These are phyloP conservation scores for Sebastes trivittatus DNA, from an alignment of 2,797 vertebrate genomes.

Conservation along the genomic window DNA sequence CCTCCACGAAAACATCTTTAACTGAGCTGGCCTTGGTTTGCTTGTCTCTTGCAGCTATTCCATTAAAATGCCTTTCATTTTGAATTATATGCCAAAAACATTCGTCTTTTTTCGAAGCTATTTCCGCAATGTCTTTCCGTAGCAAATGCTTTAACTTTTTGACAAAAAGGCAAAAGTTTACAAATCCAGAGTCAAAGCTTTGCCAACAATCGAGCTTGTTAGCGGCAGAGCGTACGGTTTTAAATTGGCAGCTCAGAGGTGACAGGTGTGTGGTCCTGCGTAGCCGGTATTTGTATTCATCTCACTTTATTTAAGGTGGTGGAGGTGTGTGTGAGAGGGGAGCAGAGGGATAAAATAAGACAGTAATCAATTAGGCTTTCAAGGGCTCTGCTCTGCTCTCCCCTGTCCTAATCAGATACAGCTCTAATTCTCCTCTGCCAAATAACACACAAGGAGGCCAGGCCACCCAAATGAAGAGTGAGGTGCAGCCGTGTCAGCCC, in stretches of 20 bases:
- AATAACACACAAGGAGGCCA: slow-evolving; percentile 46
- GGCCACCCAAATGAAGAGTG: slow-evolving; percentile 58
- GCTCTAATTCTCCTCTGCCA: slow-evolving; percentile 63
- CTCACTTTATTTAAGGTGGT: slow-evolving; percentile 66
- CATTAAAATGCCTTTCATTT: slow-evolving; percentile 50
- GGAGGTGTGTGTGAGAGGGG: slow-evolving; percentile 45
- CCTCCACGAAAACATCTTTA: slow-evolving; percentile 42
- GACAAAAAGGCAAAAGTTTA: slow-evolving; percentile 52
- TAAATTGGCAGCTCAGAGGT: slow-evolving; percentile 71
- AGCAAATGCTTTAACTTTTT: slow-evolving; percentile 35
- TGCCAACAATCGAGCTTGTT: slow-evolving; percentile 66
- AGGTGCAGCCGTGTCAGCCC: slow-evolving; percentile 35
- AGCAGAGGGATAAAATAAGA: slow-evolving; percentile 49
- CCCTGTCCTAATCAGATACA: slow-evolving; percentile 71
- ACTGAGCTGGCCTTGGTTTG: slow-evolving; percentile 27
- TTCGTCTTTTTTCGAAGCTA: slow-evolving; percentile 8
- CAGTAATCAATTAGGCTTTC: slow-evolving; percentile 79
- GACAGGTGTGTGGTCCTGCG: slow-evolving; percentile 75
- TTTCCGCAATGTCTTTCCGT: slow-evolving; percentile 24
- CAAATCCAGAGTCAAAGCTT: slow-evolving; percentile 43
- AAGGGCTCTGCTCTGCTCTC: slow-evolving; percentile 62
- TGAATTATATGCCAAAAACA: slow-evolving; percentile 33
- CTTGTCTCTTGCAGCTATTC: slow-evolving; percentile 24
- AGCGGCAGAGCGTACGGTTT: slow-evolving; percentile 55
- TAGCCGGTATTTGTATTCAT: slow-evolving; percentile 76